Percentiles rank a stretch among this genome's conserved stretches.
Evolutionary conservation across 2,797 vertebrate species (phyloP).

Genomic region (Chelon labrosus): DNA sequence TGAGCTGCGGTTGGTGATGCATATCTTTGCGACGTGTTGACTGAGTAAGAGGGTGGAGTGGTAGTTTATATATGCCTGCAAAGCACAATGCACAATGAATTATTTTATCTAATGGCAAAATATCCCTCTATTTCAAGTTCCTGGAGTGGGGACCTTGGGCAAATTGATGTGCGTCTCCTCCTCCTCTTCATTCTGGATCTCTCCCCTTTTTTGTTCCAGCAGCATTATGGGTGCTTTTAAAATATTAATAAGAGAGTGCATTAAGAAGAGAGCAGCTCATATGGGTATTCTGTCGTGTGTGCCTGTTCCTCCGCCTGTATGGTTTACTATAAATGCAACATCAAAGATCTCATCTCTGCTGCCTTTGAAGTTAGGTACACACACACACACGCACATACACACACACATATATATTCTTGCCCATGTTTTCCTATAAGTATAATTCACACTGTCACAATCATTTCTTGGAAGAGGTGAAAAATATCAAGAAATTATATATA

Average conservation of each 20-base stretch:
- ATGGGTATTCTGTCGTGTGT: slow-evolving; percentile 92
- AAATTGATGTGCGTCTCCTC: slow-evolving; percentile 98
- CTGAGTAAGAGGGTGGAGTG: neutral
- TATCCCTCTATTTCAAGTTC: slow-evolving; percentile 93
- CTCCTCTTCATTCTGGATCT: slow-evolving; percentile 59
- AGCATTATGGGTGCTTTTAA: slow-evolving; percentile 98
- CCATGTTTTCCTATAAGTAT: too few relatives aligned
- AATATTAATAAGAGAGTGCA: slow-evolving; percentile 99
- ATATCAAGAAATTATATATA: too few relatives aligned
- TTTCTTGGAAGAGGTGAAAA: too few relatives aligned
- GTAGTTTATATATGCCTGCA: slow-evolving; percentile 89
- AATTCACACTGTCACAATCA: too few relatives aligned
- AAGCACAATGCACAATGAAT: slow-evolving; percentile 89
- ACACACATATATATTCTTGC: too few relatives aligned
- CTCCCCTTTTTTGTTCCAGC: slow-evolving; percentile 83
- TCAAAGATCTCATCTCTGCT: slow-evolving; percentile 87
- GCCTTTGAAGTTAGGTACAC: slow-evolving; percentile 66
- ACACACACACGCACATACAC: neutral
- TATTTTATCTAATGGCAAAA: slow-evolving; percentile 94
- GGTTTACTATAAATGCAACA: slow-evolving; percentile 97
- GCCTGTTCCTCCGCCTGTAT: slow-evolving; percentile 89
- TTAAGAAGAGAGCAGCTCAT: slow-evolving; percentile 96
- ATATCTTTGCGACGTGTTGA: slow-evolving; percentile 6
- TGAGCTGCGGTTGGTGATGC: slow-evolving; percentile 7
- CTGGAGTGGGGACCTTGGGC: slow-evolving; percentile 91